phyloP scores from a whole-genome alignment of 2,113 vertebrate species.

The Grantiella picta region DNA sequence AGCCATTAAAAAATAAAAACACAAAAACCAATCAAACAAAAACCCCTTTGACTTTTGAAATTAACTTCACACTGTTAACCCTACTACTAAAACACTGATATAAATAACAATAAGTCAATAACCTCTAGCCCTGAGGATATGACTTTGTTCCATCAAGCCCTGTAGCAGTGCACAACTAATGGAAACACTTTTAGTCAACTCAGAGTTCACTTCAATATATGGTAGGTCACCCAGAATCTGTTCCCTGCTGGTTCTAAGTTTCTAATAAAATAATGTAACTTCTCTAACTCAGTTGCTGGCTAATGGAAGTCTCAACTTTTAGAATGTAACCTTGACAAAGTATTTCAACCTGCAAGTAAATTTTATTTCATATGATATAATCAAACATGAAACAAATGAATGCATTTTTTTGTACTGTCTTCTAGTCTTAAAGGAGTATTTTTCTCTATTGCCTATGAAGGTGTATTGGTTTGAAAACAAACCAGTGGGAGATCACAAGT shows the following conservation, averaged over 20 bases:
- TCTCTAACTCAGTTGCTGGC: neutral
- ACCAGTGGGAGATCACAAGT: too few relatives aligned
- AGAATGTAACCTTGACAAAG: neutral
- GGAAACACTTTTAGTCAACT: neutral
- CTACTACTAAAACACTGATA: neutral
- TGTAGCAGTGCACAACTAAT: neutral
- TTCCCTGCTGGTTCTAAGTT: neutral
- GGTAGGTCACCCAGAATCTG: neutral
- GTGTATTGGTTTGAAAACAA: too few relatives aligned
- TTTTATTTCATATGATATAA: neutral
- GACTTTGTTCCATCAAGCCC: neutral
- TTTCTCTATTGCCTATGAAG: neutral
- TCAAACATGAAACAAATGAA: neutral
- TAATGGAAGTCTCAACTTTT: neutral
- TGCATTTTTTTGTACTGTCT: neutral
- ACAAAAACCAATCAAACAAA: neutral
- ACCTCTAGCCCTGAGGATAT: neutral
- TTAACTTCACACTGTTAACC: neutral
- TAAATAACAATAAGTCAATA: neutral
- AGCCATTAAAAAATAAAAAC: neutral
- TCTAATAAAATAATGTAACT: neutral
- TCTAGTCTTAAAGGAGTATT: neutral
- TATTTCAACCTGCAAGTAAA: neutral
- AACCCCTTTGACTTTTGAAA: neutral
- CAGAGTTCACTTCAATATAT: neutral